Conservation (phyloP, 2,797 vertebrate species). For the Pantherophis vulpinus region DNA sequence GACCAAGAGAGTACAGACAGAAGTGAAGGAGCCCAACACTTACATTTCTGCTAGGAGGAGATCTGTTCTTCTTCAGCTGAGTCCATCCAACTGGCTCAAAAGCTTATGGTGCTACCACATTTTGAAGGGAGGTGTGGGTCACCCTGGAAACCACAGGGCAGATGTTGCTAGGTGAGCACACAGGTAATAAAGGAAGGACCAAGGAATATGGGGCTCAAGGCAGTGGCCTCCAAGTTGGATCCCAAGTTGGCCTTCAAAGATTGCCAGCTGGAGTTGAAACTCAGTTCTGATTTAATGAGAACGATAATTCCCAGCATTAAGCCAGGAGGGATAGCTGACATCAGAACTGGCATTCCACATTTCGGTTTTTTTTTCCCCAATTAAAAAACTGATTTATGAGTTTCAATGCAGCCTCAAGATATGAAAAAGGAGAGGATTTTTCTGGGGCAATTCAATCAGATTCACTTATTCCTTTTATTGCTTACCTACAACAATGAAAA, state of each 20-base stretch:
- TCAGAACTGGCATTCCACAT: not conserved
- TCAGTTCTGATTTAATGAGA: not conserved
- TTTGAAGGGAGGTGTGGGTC: not conserved
- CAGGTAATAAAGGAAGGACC: slow-evolving; percentile 29
- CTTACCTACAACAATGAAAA: not conserved
- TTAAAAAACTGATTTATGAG: not conserved
- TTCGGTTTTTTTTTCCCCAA: not conserved
- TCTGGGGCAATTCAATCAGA: not conserved
- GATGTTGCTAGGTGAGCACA: slow-evolving; percentile 13
- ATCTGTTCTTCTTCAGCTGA: not conserved
- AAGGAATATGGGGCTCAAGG: not conserved
- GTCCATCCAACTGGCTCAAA: not conserved
- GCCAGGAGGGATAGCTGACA: not conserved
- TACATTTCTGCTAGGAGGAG: not conserved
- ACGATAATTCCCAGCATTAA: not conserved
- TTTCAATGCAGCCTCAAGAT: not conserved
- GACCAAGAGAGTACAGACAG: not conserved
- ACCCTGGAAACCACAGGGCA: not conserved
- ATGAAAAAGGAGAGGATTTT: not conserved
- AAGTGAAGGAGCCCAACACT: not conserved
- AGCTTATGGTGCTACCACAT: not conserved
- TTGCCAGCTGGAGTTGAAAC: not conserved
- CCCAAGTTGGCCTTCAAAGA: no score
- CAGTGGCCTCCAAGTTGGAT: not conserved
- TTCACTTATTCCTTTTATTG: not conserved